Evolutionary conservation across 2,797 vertebrate species (phyloP).

Genomic region (Poecilia picta): DNA sequence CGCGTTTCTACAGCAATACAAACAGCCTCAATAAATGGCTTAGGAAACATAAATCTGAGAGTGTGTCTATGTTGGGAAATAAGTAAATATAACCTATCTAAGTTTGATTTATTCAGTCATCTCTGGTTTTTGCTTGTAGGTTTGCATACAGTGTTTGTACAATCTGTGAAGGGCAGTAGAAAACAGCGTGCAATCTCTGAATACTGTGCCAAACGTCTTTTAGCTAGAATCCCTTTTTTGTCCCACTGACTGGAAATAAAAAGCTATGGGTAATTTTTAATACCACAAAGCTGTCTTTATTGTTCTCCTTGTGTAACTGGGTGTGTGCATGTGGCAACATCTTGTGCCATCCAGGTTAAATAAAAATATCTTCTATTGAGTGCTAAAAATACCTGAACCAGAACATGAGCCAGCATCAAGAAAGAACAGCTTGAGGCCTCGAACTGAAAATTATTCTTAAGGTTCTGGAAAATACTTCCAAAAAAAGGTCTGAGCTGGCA

Average conservation of each 20-base stretch:
- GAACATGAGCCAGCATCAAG: neutral
- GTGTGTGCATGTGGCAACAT: neutral
- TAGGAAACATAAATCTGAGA: constrained; percentile 34
- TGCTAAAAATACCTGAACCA: constrained; percentile 4
- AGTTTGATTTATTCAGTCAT: constrained; percentile 27
- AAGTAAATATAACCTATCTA: constrained; percentile 20
- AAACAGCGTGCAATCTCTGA: constrained; percentile 64
- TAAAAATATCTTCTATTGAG: constrained; percentile 6
- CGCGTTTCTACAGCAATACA: constrained; percentile 68
- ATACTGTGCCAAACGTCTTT: constrained; percentile 74
- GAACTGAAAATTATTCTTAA: neutral
- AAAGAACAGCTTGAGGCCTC: neutral
- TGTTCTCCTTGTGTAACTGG: constrained; percentile 14
- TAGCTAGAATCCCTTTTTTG: constrained; percentile 53
- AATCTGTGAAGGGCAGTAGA: constrained; percentile 59
- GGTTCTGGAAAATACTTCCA: neutral
- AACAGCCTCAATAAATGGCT: constrained; percentile 30
- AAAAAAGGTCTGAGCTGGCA: neutral
- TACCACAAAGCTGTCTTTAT: constrained; percentile 33
- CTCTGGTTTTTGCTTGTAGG: constrained; percentile 48
- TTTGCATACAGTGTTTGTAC: constrained; percentile 36
- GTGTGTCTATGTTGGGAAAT: constrained; percentile 26
- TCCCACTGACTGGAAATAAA: constrained; percentile 70
- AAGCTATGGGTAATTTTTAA: constrained; percentile 52
- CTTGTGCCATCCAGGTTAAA: constrained; percentile 4